Evolutionary conservation across 2,113 vertebrate genomes (phyloP).

Genomic region (Strix aluco): DNA sequence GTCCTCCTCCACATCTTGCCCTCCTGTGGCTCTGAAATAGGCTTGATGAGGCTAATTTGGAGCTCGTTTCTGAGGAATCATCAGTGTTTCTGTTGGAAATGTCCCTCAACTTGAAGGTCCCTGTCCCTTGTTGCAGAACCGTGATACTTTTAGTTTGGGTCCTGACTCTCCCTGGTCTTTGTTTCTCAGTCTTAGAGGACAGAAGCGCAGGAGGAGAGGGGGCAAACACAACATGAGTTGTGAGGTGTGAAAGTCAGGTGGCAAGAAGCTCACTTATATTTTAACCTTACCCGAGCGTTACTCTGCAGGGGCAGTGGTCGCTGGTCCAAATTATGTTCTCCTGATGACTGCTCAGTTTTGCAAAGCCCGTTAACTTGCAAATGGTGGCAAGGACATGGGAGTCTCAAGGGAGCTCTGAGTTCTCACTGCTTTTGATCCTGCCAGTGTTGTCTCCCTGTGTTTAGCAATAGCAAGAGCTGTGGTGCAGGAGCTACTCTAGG

Average conservation of each 20-base stretch:
- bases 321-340: background rate
- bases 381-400: background rate
- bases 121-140: background rate
- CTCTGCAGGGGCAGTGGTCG: background rate
- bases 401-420: background rate
- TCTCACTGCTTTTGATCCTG: background rate
- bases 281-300: background rate
- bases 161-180: background rate
- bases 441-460: background rate
- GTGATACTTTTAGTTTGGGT: background rate
- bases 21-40: constrained; percentile 1
- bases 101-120: background rate
- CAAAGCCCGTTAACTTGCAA: background rate
- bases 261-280: background rate
- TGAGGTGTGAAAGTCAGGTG: background rate
- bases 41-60: background rate
- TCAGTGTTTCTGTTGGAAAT: background rate
- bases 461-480: background rate
- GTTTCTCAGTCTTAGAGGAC: background rate
- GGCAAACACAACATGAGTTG: background rate
- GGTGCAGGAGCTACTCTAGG: background rate
- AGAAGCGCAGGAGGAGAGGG: background rate
- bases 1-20: constrained; percentile 47
- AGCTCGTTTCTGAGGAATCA: background rate
- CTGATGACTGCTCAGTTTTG: background rate